Base-by-base conservation (phyloP, 2,113 vertebrate genomes). In the Osmerus mordax region DNA sequence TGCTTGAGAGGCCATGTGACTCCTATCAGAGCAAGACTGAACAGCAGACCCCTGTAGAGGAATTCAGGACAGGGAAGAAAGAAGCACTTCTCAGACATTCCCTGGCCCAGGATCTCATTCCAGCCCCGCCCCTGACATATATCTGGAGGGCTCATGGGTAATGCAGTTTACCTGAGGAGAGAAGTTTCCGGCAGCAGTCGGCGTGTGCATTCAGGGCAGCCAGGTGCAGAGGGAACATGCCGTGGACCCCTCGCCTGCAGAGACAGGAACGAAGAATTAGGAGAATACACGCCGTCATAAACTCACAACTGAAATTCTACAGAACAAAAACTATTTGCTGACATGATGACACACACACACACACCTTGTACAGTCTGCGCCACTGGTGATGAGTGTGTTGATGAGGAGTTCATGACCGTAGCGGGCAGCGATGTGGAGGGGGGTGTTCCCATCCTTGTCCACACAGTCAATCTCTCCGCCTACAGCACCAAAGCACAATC, bases 361-460 rank as follows among this genome's bases (percentile, higher is more conserved):
- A 71, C 86, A 98, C 97, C 94, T 95, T 65, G 96, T 93, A 85
- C 94, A 93, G 81, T 97, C 95, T 0, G 97, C 96, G 77, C 97
- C 97, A 0, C 94, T 96, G 69, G 95, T 96, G 83, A 99, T 95
- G 66, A 99, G 92, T 69, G 96, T 97, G 91, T 96, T 98, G 85
- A 99, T 97, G 87, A 99, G 91, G 78, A 97, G 95, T 77, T 99
- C 97, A 3, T 99, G 97, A 36, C 97, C 97, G 0, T 95, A 96
- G 88, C 96, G 94, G 3, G 97, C 96, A 52, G 97, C 97, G 53
- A 99, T 92, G 7, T 99, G 97, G 55, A 99, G 94, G 3, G 97
- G 96, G 0, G 97, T 99, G 90, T 99, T 99, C 5, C 97, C 96
- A 9, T 99, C 96, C 76, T 98, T 98, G 87, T 99, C 97, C 79